phyloP scores from a whole-genome alignment of 2,113 vertebrate genomes.

The Atractosteus spatula region DNA sequence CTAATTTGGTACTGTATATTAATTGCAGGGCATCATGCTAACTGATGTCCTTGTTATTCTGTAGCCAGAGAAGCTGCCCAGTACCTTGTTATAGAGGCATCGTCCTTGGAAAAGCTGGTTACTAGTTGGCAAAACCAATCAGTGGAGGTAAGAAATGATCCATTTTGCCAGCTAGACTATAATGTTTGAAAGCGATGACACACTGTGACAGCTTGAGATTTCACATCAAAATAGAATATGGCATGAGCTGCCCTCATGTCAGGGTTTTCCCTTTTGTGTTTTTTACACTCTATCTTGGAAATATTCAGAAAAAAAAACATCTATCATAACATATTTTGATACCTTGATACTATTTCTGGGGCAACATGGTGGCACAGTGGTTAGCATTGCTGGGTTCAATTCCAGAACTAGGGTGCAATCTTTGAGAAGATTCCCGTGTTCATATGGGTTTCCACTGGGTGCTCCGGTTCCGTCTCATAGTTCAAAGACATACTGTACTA shows the following conservation, averaged over 20 bases:
- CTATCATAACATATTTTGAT: neutral
- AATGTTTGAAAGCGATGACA: constrained; percentile 3
- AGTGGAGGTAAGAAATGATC: constrained; percentile 59
- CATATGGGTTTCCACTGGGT: no score
- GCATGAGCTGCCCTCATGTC: neutral
- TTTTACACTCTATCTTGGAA: neutral
- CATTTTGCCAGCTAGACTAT: neutral
- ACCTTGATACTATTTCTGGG: neutral
- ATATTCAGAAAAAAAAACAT: neutral
- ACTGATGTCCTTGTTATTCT: neutral
- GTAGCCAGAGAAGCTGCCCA: neutral
- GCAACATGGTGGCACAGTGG: neutral
- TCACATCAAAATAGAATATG: constrained; percentile 3
- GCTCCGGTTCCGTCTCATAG: no score
- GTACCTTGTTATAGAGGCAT: constrained; percentile 26
- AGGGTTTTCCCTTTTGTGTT: neutral
- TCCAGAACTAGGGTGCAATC: no score
- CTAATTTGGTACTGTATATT: neutral
- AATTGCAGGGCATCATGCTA: neutral
- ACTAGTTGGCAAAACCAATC: constrained; percentile 65
- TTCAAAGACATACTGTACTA: no score
- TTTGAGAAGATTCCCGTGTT: no score
- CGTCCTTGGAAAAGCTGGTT: constrained; percentile 57
- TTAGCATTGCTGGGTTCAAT: no score
- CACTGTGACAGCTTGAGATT: neutral